Percentiles rank a stretch among this genome's conserved stretches.
These are phyloP conservation scores for Lanistes nyassanus DNA, from an alignment of 1,140 invertebrate species.

Conservation along the genomic window DNA sequence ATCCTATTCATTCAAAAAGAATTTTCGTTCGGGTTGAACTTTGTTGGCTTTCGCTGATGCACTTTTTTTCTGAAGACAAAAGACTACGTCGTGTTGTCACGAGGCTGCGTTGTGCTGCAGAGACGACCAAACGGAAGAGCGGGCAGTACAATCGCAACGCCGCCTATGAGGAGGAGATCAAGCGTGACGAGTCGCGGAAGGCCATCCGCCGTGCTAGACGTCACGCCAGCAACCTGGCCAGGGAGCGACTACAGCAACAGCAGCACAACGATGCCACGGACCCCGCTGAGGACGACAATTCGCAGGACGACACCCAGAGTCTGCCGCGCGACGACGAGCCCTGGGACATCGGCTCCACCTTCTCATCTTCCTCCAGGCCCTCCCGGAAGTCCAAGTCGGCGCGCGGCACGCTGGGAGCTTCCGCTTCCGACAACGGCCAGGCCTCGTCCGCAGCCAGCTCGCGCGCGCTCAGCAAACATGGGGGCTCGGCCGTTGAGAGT, in stretches of 20 bases:
- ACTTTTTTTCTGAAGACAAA: too few species aligned
- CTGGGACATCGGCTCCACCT: conserved; percentile 8
- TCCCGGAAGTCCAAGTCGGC: conserved; percentile 17
- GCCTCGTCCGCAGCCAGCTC: not conserved
- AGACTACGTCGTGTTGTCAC: too few species aligned
- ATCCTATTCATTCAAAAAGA: too few species aligned
- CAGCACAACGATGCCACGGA: not conserved
- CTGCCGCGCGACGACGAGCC: conserved; percentile 10
- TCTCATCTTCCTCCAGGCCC: not conserved
- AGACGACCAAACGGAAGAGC: conserved; percentile 32
- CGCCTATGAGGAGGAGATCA: conserved; percentile 45
- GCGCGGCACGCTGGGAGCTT: not conserved
- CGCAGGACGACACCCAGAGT: conserved; percentile 3
- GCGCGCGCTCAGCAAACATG: not conserved
- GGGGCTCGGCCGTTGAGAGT: not conserved
- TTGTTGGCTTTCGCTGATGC: too few species aligned
- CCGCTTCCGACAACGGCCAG: not conserved
- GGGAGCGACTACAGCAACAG: conserved; percentile 29
- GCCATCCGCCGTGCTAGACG: conserved; percentile 32
- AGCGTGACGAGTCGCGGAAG: conserved; percentile 38
- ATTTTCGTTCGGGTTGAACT: too few species aligned
- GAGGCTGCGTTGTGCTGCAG: not conserved
- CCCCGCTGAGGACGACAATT: not conserved
- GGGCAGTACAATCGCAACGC: conserved; percentile 43
- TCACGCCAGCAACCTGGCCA: conserved; percentile 33